Base-by-base conservation (phyloP, 2,113 vertebrate genomes). In the Colinus virginianus region DNA sequence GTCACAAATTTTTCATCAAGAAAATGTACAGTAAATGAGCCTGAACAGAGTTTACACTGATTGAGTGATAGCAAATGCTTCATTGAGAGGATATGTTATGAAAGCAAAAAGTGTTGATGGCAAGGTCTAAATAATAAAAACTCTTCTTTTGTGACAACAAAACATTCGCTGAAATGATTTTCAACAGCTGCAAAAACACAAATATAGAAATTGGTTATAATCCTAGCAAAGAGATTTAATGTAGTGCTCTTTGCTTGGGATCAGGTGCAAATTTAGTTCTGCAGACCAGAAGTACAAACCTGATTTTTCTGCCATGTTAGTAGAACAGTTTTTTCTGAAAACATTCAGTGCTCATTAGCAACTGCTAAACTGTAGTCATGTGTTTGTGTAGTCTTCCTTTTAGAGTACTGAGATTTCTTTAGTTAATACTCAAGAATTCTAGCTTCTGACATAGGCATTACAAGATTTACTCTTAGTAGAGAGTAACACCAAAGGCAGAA, bases 91-190 rank as follows among this genome's bases (percentile, higher is more conserved):
- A 69, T 4, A 22, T 25, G 61, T 34, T 68, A 78, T 26, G 68
- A 79, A 93, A 90, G 67, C 21, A 76, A 25, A 58, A 87, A 53
- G 4, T 48, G 17, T 25, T 78, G 58, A 87, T 82, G 80, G 19
- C 43, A 87, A 22, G 25, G 67, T 67, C 21, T 56, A 61, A 90
- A 76, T 68, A 42, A 34, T 59, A 28, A 88, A 68, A 71, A 6
- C 9, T 67, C 78, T 55, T 87, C 9, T 59, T 90, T 94, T 45
- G 68, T 69, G 53, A 76, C 11, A 87, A 89, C 58, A 55, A 68
- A 94, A 86, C 25, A 90, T 67, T 77, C 42, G 63, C 46, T 56
- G 51, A 82, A 90, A 74, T 17, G 0, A 74, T 90, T 92, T 96
- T 53, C 58, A 70, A 85, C 69, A 82, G 42, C 74, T 75, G 13